Percentiles rank a stretch among this genome's conserved stretches.
These are phyloP conservation scores for Tinea semifulvella DNA, from an alignment of 2,888 invertebrate species.

Conservation along the genomic window DNA sequence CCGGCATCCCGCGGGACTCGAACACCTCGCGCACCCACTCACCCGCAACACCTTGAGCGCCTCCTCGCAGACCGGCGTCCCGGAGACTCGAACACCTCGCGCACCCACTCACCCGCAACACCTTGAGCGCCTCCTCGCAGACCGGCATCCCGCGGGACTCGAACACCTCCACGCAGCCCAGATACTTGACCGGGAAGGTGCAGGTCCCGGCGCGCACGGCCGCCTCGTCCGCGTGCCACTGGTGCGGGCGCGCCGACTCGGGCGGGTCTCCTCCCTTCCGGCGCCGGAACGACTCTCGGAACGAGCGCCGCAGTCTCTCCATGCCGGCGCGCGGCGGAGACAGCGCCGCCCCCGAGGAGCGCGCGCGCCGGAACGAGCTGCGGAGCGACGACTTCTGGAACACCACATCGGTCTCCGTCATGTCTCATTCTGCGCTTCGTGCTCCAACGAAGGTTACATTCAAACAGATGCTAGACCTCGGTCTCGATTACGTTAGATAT, in stretches of 20 bases:
- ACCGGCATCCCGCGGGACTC: slow-evolving; percentile 99
- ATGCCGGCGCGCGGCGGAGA: slow-evolving; percentile 70
- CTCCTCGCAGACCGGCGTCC: slow-evolving; percentile 99
- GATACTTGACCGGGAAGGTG: slow-evolving; percentile 97
- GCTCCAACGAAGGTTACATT: no score
- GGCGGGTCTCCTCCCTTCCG: slow-evolving; percentile 85
- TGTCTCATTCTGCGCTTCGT: no score
- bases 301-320: slow-evolving; percentile 89
- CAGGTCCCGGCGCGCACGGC: slow-evolving; percentile 96
- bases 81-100: slow-evolving; percentile 99
- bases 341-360: slow-evolving; percentile 47
- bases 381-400: slow-evolving; percentile 61
- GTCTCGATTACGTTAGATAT: no score
- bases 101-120: slow-evolving; percentile 87
- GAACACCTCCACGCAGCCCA: slow-evolving; percentile 99
- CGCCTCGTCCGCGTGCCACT: slow-evolving; percentile 98
- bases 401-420: no score
- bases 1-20: slow-evolving; percentile 99
- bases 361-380: slow-evolving; percentile 54
- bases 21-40: slow-evolving; percentile 99
- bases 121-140: slow-evolving; percentile 98
- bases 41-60: slow-evolving; percentile 96
- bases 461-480: no score
- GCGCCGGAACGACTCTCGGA: slow-evolving; percentile 92
- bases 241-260: slow-evolving; percentile 95